Base-by-base conservation (phyloP, 2,888 invertebrate genomes). In the Sinopyrophorus schimmeli region DNA sequence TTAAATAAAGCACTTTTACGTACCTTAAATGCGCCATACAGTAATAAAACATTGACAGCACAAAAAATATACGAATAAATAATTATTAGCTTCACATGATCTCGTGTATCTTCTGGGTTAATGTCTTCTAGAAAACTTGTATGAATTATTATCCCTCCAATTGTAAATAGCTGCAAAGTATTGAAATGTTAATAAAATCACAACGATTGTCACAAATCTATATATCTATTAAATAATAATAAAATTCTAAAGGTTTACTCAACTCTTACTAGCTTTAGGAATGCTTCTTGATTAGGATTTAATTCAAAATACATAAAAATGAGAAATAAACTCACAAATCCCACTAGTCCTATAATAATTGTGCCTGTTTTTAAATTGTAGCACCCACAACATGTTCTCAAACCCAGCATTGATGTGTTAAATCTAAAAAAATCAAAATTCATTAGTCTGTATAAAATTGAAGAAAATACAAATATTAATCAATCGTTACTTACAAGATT, bases 1-100 rank as follows among this genome's bases (percentile, higher is more conserved):
- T 3, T 3, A n/a, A n/a, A n/a, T n/a, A n/a, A n/a, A n/a, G n/a
- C n/a, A n/a, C n/a, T 31, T 11, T 20, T 18, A 27, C 34, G 5
- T 43, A 49, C 49, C 49, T 23, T 37, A 17, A 49, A 18, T 5
- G 49, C 24, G 2, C 49, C 49, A 32, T 43, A 49, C 21, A 49
- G 14, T n/a, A 49, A 11, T 27, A 43, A 27, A 6, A 18, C 26
- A 32, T 49, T 26, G 7, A 49, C 38, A 10, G 27, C 20, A n/a
- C 23, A 16, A 9, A 38, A 39, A 38, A 49, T 24, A 23, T 49
- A 49, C 2, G 43, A 49, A 15, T 43, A 49, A 23, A 49, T 24
- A 7, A 49, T 42, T 6, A 49, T 21, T n/a, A 43, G 18, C 24
- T 24, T 37, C 4, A 49, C 21, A 27, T 49, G 49, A 10, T 42